These are phyloP conservation scores for Agelaius tricolor DNA, from an alignment of 2,113 vertebrate genomes.

Conservation along the genomic window DNA sequence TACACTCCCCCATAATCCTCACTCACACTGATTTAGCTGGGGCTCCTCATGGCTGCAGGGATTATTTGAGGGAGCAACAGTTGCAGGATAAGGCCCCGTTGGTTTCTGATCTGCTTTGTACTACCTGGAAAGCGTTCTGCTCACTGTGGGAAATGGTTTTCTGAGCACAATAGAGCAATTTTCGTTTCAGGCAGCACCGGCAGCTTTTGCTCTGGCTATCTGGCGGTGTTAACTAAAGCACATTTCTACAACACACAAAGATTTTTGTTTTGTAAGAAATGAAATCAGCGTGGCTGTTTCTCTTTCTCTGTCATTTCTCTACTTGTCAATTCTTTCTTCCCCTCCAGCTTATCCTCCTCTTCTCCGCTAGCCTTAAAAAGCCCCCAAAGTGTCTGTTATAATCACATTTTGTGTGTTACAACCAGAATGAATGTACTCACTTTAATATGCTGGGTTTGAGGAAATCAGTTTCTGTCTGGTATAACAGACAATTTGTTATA, in stretches of 20 bases:
- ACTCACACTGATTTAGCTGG: slow-evolving; percentile 27
- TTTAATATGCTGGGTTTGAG: slow-evolving; percentile 64
- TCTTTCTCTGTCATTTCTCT: slow-evolving; percentile 60
- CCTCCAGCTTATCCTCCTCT: slow-evolving; percentile 62
- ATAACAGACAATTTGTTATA: slow-evolving; percentile 60
- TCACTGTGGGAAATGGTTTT: slow-evolving; percentile 27
- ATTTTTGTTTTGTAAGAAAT: slow-evolving; percentile 63
- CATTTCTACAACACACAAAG: slow-evolving; percentile 39
- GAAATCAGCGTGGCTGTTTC: slow-evolving; percentile 51
- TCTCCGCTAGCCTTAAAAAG: slow-evolving; percentile 52
- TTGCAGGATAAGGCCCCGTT: slow-evolving; percentile 15
- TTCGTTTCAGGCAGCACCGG: background rate
- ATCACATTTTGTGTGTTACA: slow-evolving; percentile 69
- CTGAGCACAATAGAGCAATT: slow-evolving; percentile 57
- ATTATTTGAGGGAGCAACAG: slow-evolving; percentile 30
- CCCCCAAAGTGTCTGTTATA: slow-evolving; percentile 69
- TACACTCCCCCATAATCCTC: slow-evolving; percentile 13
- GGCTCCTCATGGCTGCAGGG: background rate
- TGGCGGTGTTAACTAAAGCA: slow-evolving; percentile 30
- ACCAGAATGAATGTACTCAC: slow-evolving; percentile 60
- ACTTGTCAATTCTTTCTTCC: slow-evolving; percentile 60
- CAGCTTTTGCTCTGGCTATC: slow-evolving; percentile 33
- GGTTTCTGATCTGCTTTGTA: slow-evolving; percentile 36
- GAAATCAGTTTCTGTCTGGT: slow-evolving; percentile 65
- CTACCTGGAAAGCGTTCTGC: background rate